Percentiles rank a stretch among this genome's conserved stretches.
phyloP scores from a whole-genome alignment of 2,113 vertebrate species.

The Philantomba maxwellii region DNA sequence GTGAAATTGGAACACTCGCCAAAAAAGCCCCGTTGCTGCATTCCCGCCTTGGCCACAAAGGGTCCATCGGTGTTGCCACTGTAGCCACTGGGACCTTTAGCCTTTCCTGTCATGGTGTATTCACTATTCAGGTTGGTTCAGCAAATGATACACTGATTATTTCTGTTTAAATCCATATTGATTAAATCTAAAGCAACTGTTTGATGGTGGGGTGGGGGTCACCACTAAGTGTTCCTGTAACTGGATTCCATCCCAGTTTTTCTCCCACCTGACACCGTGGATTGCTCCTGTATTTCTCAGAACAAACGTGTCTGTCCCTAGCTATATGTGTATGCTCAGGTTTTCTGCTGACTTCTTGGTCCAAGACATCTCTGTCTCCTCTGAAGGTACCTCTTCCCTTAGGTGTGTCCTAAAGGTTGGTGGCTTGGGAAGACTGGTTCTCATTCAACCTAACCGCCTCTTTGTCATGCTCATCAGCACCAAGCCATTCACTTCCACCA shows the following conservation, averaged over 20 bases:
- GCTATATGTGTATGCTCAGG: neutral
- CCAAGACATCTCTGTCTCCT: neutral
- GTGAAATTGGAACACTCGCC: constrained; percentile 74
- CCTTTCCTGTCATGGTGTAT: neutral
- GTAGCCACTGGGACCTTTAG: neutral
- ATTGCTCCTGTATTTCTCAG: neutral
- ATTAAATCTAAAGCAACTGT: neutral
- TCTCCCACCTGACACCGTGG: neutral
- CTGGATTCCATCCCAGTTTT: neutral
- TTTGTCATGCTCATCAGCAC: accelerated
- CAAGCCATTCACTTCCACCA: neutral
- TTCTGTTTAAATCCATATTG: neutral
- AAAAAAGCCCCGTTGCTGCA: constrained; percentile 67
- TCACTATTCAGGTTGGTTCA: neutral
- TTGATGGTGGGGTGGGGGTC: neutral
- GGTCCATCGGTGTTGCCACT: neutral
- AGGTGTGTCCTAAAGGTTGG: neutral
- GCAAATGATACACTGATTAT: neutral
- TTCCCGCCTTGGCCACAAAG: constrained; percentile 49
- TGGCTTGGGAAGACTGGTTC: no score
- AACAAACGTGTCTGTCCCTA: neutral
- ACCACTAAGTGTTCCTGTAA: neutral
- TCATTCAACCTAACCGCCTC: neutral
- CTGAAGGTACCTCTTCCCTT: neutral
- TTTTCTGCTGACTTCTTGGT: neutral